phyloP scores from a whole-genome alignment of 2,113 vertebrate genomes.

The Dicaeum eximium region DNA sequence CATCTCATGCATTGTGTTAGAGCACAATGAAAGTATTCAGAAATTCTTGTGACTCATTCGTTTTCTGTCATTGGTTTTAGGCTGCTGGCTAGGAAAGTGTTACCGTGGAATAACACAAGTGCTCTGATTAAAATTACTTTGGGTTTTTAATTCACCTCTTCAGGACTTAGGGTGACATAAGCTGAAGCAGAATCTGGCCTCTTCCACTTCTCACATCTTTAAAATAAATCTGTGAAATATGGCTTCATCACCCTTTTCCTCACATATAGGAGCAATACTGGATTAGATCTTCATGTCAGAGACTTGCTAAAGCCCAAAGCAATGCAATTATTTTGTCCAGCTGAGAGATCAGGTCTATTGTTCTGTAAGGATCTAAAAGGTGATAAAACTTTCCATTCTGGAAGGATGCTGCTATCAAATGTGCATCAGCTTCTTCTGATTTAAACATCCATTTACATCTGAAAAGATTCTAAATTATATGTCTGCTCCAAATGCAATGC shows the following conservation, averaged over 20 bases:
- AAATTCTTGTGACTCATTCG: not conserved
- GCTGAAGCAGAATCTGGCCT: not conserved
- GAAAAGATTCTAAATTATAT: not conserved
- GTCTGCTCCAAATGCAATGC: not conserved
- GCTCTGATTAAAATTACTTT: not conserved
- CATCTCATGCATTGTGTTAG: not conserved
- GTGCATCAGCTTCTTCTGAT: not conserved
- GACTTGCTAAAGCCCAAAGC: not conserved
- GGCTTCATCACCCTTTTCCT: not conserved
- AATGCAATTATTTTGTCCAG: not conserved
- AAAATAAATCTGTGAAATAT: not conserved
- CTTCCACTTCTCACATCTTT: not conserved
- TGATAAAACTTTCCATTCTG: not conserved
- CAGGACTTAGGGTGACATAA: not conserved
- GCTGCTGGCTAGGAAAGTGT: slow-evolving; percentile 6
- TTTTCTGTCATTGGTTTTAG: not conserved
- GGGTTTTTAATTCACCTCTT: not conserved
- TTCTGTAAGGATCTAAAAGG: not conserved
- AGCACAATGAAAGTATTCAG: slow-evolving; percentile 34
- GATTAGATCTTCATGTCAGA: not conserved
- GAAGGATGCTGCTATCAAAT: not conserved
- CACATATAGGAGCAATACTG: not conserved
- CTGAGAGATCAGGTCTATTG: not conserved
- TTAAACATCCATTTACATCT: not conserved
- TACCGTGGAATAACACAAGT: not conserved